Evolutionary conservation across 2,888 invertebrate species (phyloP), one percentile per base, ranked within the genome.

Genomic region (Tridacna gigas): DNA sequence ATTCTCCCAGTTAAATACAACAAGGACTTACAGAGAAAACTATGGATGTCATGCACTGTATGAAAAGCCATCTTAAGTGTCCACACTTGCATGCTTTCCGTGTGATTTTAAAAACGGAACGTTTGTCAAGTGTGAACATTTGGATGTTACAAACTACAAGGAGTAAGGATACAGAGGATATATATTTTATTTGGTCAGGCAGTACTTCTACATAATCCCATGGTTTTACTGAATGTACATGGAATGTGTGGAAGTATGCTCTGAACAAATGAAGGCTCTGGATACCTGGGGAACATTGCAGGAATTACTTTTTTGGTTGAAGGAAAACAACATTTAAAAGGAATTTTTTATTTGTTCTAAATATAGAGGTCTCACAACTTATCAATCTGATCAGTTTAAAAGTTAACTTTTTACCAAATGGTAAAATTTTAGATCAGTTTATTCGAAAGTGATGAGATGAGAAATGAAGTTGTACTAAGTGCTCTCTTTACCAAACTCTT

Each of bases 61-160:
- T 25, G 4, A 4, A 11, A 67, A 11, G 45, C 15, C 28, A 67
- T 37, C 15, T 45, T 60, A 61, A 61, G 61, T 78, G 83, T 12
- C 83, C 87, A 87, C 85, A 85, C 87, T 87, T 87, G 84, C 85
- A 85, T 79, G 84, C 87, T 83, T 80, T 87, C 84, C 87, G 80
- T 83, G 47, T 63, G 79, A 67, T 77, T 74, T 13, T 51, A 67
- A 77, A 12, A 63, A 87, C 85, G 87, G 87, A 87, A 87, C 81
- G 87, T 83, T 56, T 84, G 87, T 65, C 51, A 83, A 84, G 84
- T 84, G 71, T 85, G 84, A 82, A 63, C 79, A 74, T 48, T 71
- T 71, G 48, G 26, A 47, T 71, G 66, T 51, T 47, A 47, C 20
- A 15, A 51, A 20, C 77, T 51, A 13, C 76, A 47, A 3, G 15